Base-by-base conservation (phyloP, 2,113 vertebrate species). In the Apistogramma diplotaenia region DNA sequence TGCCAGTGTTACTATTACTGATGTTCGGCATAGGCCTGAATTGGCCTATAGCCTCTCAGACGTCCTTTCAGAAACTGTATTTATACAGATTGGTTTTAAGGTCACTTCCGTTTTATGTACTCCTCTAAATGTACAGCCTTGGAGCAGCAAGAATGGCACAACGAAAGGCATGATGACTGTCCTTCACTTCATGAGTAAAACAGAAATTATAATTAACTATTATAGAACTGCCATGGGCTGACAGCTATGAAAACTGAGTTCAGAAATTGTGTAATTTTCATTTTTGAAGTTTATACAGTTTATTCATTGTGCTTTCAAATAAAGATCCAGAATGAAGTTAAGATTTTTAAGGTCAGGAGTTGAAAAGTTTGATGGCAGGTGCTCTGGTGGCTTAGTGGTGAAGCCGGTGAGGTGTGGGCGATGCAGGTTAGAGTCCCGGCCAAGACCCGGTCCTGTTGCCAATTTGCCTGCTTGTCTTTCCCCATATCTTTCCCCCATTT, bases 111-210 rank as follows among this genome's bases (percentile, higher is more conserved):
- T 21, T 65, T 65, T 43, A 25, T 40, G 61, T 40, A 46, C 18
- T 46, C 21, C 8, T 40, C 13, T 10, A 21, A 62, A 25, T 15
- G 21, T 43, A 31, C 10, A 65, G 35, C 21, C 60, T 11, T 46
- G 40, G 8, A 1, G 62, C 40, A 67, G 18, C 40, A 46, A 19
- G 46, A 67, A 46, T 23, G 62, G 25, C 15, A 6, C 21, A 65
- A 62, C 2, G 0, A 40, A 40, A 62, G 0, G 60, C 0, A 6
- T 5, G 6, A 27, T 0, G 37, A 46, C 0, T 27, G 35, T 8
- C n/a, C n/a, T 1, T 35, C 37, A 15, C 25, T 65, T 40, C 61
- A 46, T 46, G 21, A 1, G 37, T 43, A 40, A 46, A 65, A 6
- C 27, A 65, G 40, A 46, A 65, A 6, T 46, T 46, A 21, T 0